A percentile compares a stretch with the other conserved stretches of the same genome.
These are phyloP conservation scores for Oenanthe oenanthe DNA, from an alignment of 2,113 vertebrate species.

Conservation along the genomic window DNA sequence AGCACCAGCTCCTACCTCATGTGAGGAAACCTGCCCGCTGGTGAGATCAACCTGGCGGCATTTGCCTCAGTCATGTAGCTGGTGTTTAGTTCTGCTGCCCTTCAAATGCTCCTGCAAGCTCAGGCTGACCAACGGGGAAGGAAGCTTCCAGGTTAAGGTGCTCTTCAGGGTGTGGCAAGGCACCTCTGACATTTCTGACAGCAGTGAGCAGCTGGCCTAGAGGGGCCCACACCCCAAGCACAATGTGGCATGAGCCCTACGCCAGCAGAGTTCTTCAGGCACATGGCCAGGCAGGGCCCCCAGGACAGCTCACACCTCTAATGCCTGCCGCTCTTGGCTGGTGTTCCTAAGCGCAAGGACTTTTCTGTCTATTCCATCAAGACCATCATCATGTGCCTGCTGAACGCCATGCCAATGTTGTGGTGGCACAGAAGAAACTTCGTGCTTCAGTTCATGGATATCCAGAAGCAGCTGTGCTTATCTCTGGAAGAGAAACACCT, in stretches of 20 bases:
- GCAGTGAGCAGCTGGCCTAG: not conserved
- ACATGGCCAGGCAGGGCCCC: not conserved
- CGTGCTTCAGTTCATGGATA: fast-evolving
- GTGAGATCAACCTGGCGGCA: fast-evolving
- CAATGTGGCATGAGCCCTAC: not conserved
- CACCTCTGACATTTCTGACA: not conserved
- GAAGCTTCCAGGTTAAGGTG: not conserved
- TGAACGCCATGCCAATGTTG: fast-evolving
- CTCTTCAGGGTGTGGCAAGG: fast-evolving
- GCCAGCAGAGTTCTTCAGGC: not conserved
- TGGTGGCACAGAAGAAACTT: not conserved
- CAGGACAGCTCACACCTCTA: not conserved
- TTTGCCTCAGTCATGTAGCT: fast-evolving
- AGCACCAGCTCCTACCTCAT: not conserved
- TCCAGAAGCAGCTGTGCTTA: not conserved
- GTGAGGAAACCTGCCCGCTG: not conserved
- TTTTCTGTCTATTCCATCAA: no score
- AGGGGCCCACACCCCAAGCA: no score
- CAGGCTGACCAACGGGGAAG: fast-evolving
- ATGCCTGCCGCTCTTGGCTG: fast-evolving
- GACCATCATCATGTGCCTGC: fast-evolving
- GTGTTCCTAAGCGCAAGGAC: fast-evolving
- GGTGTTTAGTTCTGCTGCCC: not conserved
- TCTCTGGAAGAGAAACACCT: not conserved
- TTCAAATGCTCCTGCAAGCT: fast-evolving